phyloP scores from a whole-genome alignment of 1,140 invertebrate genomes.

The Lordiphosa mommai region DNA sequence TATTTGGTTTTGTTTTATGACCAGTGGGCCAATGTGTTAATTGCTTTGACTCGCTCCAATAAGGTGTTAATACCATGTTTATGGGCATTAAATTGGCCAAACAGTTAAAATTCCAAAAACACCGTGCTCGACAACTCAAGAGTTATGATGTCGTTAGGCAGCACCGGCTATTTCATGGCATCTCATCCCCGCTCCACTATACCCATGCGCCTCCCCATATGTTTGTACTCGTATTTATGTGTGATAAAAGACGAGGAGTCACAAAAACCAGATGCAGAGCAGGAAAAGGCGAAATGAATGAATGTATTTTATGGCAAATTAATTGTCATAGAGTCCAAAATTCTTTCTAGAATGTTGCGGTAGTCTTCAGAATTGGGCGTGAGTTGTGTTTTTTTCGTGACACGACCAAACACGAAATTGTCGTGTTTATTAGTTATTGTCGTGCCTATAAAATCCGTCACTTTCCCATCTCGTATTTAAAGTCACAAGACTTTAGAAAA shows the following conservation, averaged over 20 bases:
- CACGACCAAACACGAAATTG: no score
- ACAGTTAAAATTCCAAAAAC: constrained; percentile 53
- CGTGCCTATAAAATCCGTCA: no score
- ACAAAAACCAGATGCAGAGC: neutral
- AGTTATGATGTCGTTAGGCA: constrained; percentile 62
- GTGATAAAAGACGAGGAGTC: constrained; percentile 19
- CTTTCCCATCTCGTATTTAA: no score
- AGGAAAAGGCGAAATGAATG: neutral
- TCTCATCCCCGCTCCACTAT: constrained; percentile 16
- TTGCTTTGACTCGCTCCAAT: constrained; percentile 51
- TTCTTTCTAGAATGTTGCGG: neutral
- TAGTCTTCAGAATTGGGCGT: neutral
- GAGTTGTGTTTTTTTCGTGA: no score
- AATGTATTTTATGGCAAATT: constrained; percentile 48
- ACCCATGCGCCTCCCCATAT: constrained; percentile 9
- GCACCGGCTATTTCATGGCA: constrained; percentile 34
- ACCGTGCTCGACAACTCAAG: constrained; percentile 25
- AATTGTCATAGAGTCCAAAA: constrained; percentile 28
- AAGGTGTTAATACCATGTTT: constrained; percentile 71
- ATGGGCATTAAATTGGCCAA: constrained; percentile 72
- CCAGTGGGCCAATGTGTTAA: constrained; percentile 66
- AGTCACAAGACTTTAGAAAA: no score
- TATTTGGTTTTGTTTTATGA: constrained; percentile 49
- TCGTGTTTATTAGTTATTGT: no score
- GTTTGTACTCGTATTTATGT: constrained; percentile 14